Percentiles rank a stretch among this genome's conserved stretches.
These are phyloP conservation scores for Amphipyra tragopoginis DNA, from an alignment of 2,888 invertebrate species.

Conservation along the genomic window DNA sequence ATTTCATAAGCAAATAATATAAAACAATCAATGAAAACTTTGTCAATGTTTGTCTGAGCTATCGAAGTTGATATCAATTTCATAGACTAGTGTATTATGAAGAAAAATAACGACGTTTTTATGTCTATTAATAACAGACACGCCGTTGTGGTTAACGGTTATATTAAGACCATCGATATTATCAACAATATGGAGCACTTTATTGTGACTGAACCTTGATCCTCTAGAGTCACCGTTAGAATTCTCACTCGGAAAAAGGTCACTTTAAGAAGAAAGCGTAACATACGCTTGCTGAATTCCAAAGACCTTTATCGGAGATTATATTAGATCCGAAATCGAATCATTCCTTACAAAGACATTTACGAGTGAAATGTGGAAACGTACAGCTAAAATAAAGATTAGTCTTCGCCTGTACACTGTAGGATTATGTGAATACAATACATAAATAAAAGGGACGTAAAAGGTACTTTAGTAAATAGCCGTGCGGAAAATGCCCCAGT, in stretches of 20 bases:
- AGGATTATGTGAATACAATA: conserved; percentile 59
- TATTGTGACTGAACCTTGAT: conserved; percentile 18
- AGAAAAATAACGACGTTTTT: conserved; percentile 33
- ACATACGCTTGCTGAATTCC: conserved; percentile 57
- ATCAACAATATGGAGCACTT: conserved; percentile 38
- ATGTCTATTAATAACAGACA: conserved; percentile 41
- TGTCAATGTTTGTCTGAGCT: conserved; percentile 26
- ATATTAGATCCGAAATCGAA: conserved; percentile 61
- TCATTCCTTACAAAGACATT: conserved; percentile 57
- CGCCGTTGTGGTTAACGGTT: conserved; percentile 31
- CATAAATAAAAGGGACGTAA: conserved; percentile 58
- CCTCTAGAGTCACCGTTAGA: conserved; percentile 34
- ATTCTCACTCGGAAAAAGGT: conserved; percentile 45
- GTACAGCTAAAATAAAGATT: conserved; percentile 50
- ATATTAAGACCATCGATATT: conserved; percentile 34
- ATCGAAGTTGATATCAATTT: conserved; percentile 17
- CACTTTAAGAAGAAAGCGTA: conserved; percentile 52
- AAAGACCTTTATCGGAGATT: conserved; percentile 60
- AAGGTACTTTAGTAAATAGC: conserved; percentile 62
- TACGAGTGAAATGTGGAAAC: conserved; percentile 39
- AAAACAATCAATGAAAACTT: conserved; percentile 28
- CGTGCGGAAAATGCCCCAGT: conserved; percentile 59
- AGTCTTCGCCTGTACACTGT: conserved; percentile 37
- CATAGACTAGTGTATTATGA: conserved; percentile 12
- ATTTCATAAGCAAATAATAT: conserved; percentile 17